Percentiles rank a stretch among this genome's conserved stretches.
Conservation (phyloP, 2,888 invertebrate species). For the Theretra japonica region DNA sequence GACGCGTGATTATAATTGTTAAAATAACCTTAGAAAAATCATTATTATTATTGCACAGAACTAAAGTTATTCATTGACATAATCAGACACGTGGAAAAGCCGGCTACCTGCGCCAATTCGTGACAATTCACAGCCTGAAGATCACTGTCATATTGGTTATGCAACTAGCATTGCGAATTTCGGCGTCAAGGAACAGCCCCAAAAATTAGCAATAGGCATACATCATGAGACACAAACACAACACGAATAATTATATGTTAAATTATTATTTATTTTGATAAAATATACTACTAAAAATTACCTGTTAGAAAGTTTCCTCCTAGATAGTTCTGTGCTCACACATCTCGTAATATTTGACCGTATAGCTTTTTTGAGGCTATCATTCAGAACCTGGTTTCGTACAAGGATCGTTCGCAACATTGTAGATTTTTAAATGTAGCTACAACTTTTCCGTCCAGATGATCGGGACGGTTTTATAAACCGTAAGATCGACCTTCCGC, state of each 20-base stretch:
- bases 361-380: conserved; percentile 85
- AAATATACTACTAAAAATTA: conserved; percentile 61
- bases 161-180: conserved; percentile 65
- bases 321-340: conserved; percentile 85
- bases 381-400: conserved; percentile 88
- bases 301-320: conserved; percentile 86
- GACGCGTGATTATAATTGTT: background rate
- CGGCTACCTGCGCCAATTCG: conserved; percentile 44
- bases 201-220: background rate
- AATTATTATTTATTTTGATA: conserved; percentile 2
- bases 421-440: conserved; percentile 47
- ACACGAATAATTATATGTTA: background rate
- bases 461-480: conserved; percentile 70
- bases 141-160: conserved; percentile 79
- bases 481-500: conserved; percentile 77
- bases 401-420: conserved; percentile 91
- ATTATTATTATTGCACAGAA: background rate
- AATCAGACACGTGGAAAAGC: conserved; percentile 50
- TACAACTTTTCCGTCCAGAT: conserved; percentile 72
- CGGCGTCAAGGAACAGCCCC: conserved; percentile 27
- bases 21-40: background rate
- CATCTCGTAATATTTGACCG: conserved; percentile 85
- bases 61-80: background rate
- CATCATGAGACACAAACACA: background rate
- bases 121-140: conserved; percentile 60